phyloP scores from a whole-genome alignment of 2,888 invertebrate genomes.

The Chymomyza procnemis region DNA sequence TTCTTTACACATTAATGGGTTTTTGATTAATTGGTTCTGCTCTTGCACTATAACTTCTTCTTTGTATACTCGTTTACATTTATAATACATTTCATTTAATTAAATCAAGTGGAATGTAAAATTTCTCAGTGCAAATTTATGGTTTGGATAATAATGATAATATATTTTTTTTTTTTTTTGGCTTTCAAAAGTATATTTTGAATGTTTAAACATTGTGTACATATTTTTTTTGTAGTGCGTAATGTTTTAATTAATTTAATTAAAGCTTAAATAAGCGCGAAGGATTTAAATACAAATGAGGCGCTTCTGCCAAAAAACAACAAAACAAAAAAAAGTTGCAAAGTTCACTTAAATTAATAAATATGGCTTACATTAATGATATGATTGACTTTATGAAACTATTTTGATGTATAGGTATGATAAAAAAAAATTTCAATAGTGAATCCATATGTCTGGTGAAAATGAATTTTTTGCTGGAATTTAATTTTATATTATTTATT shows the following conservation, averaged over 20 bases:
- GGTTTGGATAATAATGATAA: not conserved
- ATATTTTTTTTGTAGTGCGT: conserved; percentile 2
- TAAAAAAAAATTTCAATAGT: too few relatives aligned
- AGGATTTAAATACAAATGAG: not conserved
- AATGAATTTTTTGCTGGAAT: too few relatives aligned
- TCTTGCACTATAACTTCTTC: conserved; percentile 9
- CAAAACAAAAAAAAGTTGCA: too few relatives aligned
- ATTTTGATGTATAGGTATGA: too few relatives aligned
- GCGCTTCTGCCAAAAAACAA: too few relatives aligned
- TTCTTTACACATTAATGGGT: conserved; percentile 31
- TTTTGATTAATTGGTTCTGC: conserved; percentile 40
- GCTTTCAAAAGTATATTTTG: not conserved
- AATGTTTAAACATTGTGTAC: not conserved
- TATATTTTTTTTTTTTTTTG: conserved; percentile 4
- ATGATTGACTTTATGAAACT: too few relatives aligned
- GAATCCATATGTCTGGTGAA: too few relatives aligned
- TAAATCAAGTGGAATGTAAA: not conserved
- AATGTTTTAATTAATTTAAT: conserved; percentile 37
- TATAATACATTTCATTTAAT: conserved; percentile 26
- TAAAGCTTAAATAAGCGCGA: conserved; percentile 18
- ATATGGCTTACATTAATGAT: too few relatives aligned
- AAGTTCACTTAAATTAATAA: too few relatives aligned
- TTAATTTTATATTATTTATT: too few relatives aligned
- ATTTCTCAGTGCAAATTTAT: conserved; percentile 6
- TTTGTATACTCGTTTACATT: not conserved